Conservation (phyloP, 2,888 invertebrate species). For the Belgica antarctica region DNA sequence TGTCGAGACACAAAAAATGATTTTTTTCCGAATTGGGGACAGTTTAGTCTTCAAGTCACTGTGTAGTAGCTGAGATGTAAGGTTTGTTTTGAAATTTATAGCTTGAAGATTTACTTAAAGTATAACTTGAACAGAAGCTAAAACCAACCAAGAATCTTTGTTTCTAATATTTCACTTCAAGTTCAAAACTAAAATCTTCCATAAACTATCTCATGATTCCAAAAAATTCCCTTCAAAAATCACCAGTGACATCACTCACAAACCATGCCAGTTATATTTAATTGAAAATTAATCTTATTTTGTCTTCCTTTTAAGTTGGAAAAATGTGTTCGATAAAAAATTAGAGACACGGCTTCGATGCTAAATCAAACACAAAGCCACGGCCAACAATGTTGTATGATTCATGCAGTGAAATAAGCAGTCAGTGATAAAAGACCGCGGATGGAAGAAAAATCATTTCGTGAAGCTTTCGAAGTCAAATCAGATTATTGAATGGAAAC, state of each 20-base stretch:
- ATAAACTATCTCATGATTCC: too few species aligned
- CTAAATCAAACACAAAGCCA: neutral
- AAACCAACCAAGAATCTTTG: too few species aligned
- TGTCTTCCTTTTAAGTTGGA: neutral
- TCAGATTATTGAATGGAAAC: constrained; percentile 1
- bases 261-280: too few species aligned
- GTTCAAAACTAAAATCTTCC: too few species aligned
- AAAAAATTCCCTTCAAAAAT: too few species aligned
- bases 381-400: neutral
- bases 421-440: neutral
- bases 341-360: neutral
- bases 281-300: constrained; percentile 43
- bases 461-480: neutral
- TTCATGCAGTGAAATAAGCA: neutral
- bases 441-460: constrained; percentile 11
- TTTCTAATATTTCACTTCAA: too few species aligned
- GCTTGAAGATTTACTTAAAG: too few species aligned
- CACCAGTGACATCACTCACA: too few species aligned
- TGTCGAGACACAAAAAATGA: neutral
- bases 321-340: neutral
- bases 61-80: too few species aligned
- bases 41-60: too few species aligned
- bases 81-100: too few species aligned
- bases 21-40: neutral
- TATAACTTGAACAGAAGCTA: too few species aligned